These are phyloP conservation scores for Hirtodrosophila histrioides DNA, from an alignment of 2,888 invertebrate species.

Conservation along the genomic window DNA sequence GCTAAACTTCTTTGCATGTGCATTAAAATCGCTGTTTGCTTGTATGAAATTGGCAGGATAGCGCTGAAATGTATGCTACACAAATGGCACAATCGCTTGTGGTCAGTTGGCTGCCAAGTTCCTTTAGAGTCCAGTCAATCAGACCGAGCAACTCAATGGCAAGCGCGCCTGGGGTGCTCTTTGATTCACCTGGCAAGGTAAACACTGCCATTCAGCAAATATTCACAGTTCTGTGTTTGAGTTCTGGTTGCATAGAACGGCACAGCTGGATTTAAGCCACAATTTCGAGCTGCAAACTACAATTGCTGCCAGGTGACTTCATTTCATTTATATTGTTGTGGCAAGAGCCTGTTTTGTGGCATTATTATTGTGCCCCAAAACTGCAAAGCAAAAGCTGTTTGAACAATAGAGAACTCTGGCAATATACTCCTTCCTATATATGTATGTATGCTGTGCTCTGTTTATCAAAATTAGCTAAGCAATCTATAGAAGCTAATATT, in stretches of 20 bases:
- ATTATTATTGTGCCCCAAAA: too few relatives aligned
- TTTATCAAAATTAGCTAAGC: conserved; percentile 18
- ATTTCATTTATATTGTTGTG: conserved; percentile 1
- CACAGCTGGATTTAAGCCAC: conserved; percentile 10
- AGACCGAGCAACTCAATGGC: conserved; percentile 27
- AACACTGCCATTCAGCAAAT: conserved; percentile 38
- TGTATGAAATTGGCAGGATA: background rate
- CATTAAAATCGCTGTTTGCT: conserved; percentile 18
- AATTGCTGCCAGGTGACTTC: conserved; percentile 21
- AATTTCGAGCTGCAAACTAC: background rate
- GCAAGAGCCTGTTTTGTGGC: background rate
- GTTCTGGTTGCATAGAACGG: conserved; percentile 2
- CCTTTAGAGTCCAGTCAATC: conserved; percentile 4
- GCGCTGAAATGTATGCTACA: conserved; percentile 1
- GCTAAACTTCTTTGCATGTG: conserved; percentile 35
- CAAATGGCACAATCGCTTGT: conserved; percentile 12
- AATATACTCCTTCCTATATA: too few relatives aligned
- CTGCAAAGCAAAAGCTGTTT: background rate
- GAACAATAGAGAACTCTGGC: background rate
- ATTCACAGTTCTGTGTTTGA: conserved; percentile 17
- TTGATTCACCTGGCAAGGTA: conserved; percentile 34
- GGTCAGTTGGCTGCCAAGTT: conserved; percentile 20
- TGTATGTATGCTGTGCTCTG: too few relatives aligned
- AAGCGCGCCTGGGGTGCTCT: conserved; percentile 26
- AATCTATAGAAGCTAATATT: conserved; percentile 20